Evolutionary conservation across 2,113 vertebrate species (phyloP), one percentile per base, ranked within the genome.

Genomic region (Panurus biarmicus): DNA sequence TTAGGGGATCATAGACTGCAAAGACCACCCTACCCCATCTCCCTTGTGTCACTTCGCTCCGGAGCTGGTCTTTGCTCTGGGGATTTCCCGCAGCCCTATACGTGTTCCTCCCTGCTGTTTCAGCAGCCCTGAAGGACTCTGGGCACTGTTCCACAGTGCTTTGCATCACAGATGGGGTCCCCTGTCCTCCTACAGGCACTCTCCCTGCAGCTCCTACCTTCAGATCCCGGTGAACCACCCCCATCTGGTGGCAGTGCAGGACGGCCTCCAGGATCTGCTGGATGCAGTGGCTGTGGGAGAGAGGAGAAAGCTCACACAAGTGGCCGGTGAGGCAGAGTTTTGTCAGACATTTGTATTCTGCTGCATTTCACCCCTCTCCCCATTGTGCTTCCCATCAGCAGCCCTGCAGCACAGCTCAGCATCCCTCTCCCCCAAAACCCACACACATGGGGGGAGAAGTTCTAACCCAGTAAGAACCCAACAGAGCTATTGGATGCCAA

Each of bases 221-320:
- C 87, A 98, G 97, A 94, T 98, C 98, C 60, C 98, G 96, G 86
- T 98, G 98, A 45, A 98, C 98, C 86, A 98, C 98, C 33, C 98
- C 98, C 98, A 98, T 98, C 96, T 98, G 98, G 92, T 98, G 98
- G 93, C 98, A 98, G 56, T 98, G 98, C 51, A 98, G 97, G 72
- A 98, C 98, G 0, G 98, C 98, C 92, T 98, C 98, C 95, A 98
- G 94, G 90, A 98, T 98, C 92, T 96, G 96, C 85, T 96, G 96
- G 92, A 96, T 96, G 85, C 96, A 96, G 72, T 96, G 96, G 82
- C 96, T 96, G 92, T 4, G 5, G 61, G 72, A 80, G 67, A 87
- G 54, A 89, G 58, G 11, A 73, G 21, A 51, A 76, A 77, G 44
- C 54, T 93, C 67, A 69, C 2, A 10, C 24, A 64, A 71, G 53